phyloP scores from a whole-genome alignment of 2,113 vertebrate genomes.

The Phodopus roborovskii region DNA sequence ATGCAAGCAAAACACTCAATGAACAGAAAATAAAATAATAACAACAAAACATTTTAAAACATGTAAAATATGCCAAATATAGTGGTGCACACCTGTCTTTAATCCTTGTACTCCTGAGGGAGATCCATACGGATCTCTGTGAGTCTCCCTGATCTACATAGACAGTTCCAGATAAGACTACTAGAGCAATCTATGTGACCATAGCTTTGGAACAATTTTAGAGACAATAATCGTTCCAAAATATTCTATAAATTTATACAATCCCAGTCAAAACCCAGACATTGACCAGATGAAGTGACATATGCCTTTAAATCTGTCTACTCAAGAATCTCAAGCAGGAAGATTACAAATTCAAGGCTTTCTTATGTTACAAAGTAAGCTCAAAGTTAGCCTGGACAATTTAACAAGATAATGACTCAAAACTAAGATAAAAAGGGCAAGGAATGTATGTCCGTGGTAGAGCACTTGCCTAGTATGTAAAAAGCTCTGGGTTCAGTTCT shows the following conservation, averaged over 20 bases:
- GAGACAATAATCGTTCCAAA: not conserved
- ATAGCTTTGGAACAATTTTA: not conserved
- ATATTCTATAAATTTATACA: not conserved
- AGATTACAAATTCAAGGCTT: not conserved
- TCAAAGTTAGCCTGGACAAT: not conserved
- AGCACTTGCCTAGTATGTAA: not conserved
- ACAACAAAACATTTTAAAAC: not conserved
- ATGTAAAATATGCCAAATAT: not conserved
- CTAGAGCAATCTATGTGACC: not conserved
- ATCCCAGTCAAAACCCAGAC: slow-evolving; percentile 9
- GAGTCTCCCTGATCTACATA: not conserved
- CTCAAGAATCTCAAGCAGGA: not conserved
- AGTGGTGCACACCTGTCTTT: not conserved
- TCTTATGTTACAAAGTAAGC: too few species aligned
- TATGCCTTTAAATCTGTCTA: not conserved
- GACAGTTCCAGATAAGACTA: not conserved
- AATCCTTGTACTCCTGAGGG: not conserved
- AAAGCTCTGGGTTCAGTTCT: not conserved
- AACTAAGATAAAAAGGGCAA: not conserved
- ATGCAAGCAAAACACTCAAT: not conserved
- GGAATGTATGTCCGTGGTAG: not conserved
- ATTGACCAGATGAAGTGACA: not conserved
- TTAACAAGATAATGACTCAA: not conserved
- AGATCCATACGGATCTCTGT: not conserved
- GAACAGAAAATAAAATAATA: not conserved